Evolutionary conservation across 2,888 invertebrate genomes (phyloP).

Genomic region (Pristionchus exspectatus): DNA sequence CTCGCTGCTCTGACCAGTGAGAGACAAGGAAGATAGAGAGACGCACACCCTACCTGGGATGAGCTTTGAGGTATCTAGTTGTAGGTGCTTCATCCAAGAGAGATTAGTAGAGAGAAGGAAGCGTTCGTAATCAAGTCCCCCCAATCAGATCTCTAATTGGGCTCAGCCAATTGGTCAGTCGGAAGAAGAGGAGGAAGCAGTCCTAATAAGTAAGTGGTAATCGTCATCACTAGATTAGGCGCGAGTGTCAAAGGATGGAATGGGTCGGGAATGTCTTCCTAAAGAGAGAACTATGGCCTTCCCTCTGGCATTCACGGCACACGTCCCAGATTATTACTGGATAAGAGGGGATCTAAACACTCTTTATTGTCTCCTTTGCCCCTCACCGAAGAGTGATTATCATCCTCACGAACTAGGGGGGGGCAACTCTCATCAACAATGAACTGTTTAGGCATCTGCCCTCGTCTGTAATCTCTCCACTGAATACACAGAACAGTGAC

Average conservation of each 20-base stretch:
- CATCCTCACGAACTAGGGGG: neutral
- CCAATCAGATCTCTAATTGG: conserved; percentile 46
- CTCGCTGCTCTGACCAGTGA: neutral
- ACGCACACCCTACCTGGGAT: neutral
- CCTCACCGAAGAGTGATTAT: conserved; percentile 27
- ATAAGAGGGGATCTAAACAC: conserved; percentile 1
- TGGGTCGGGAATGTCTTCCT: neutral
- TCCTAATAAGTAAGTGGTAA: conserved; percentile 42
- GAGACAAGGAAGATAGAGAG: neutral
- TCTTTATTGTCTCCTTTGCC: conserved; percentile 19
- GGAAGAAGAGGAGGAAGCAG: neutral
- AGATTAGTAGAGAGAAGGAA: conserved; percentile 1
- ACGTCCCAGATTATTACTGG: conserved; percentile 44
- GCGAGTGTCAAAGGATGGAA: neutral
- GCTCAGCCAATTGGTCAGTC: neutral
- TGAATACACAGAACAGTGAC: neutral
- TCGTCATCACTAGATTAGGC: conserved; percentile 26
- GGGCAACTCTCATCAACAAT: neutral
- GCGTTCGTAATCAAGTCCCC: conserved; percentile 30
- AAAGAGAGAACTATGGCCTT: neutral
- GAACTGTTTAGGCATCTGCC: conserved; percentile 25
- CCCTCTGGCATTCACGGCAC: conserved; percentile 33
- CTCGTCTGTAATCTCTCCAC: conserved; percentile 20
- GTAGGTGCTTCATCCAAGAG: neutral
- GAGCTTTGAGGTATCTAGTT: neutral